phyloP scores from a whole-genome alignment of 1,140 invertebrate genomes.

The Phthorimaea operculella region DNA sequence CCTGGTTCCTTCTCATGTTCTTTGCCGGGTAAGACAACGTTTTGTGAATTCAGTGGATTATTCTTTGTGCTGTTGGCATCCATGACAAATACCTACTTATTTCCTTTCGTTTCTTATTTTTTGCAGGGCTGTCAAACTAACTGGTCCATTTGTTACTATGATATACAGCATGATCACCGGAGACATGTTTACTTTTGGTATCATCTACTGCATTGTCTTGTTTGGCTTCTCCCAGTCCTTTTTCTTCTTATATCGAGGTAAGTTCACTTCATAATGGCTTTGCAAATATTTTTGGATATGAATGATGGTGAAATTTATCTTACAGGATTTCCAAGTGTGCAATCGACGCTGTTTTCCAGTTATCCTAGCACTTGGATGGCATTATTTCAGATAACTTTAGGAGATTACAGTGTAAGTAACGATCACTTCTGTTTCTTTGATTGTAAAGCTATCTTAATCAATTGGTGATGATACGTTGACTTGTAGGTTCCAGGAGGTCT shows the following conservation, averaged over 20 bases:
- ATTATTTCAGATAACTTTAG: conserved; percentile 96
- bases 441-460: too few relatives aligned
- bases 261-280: not conserved
- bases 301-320: not conserved
- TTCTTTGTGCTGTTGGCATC: not conserved
- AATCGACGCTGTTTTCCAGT: conserved; percentile 81
- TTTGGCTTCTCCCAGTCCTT: conserved; percentile 97
- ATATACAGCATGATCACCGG: conserved; percentile 98
- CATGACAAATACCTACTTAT: not conserved
- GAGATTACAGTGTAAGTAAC: conserved; percentile 93
- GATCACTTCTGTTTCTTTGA: too few relatives aligned
- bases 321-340: conserved; percentile 79
- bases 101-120: not conserved
- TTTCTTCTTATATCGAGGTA: conserved; percentile 92
- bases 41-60: not conserved
- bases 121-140: conserved; percentile 88
- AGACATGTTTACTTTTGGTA: conserved; percentile 97
- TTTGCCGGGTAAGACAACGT: conserved; percentile 90
- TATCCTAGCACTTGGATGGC: conserved; percentile 97
- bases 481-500: too few relatives aligned
- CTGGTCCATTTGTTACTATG: conserved; percentile 98
- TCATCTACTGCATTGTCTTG: conserved; percentile 94
- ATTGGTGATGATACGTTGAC: too few relatives aligned
- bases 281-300: not conserved
- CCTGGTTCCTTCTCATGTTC: conserved; percentile 98